Base-by-base conservation (phyloP, 2,888 invertebrate species). In the Rhyacophila evoluta region DNA sequence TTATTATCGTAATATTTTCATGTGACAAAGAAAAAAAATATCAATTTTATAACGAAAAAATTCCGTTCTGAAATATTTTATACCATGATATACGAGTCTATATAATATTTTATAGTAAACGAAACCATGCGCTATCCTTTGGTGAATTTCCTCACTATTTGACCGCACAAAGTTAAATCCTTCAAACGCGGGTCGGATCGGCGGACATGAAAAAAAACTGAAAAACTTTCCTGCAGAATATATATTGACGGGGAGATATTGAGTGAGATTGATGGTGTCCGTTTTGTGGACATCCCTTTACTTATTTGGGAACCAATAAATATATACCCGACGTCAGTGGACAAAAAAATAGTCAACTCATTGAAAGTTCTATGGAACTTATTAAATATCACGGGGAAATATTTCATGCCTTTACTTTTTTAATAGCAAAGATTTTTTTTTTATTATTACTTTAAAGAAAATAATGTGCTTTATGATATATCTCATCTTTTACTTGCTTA, bases 241-340 rank as follows among this genome's bases (percentile, higher is more conserved):
- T 71, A 37, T 81, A 81, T 81, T 81, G 81, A 79, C 81, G 75
- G 68, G 37, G 37, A 25, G 70, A 82, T 79, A 82, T 80, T 82
- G 82, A 82, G 79, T 79, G 80, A 82, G 80, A 82, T 82, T 80
- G 80, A 80, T 82, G 80, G 37, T 68, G 67, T 67, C 71, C 36
- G 27, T 37, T 72, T 25, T 72, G 72, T 15, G 39, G 72, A 72
- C 72, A 28, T 39, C 29, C 19, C 55, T 55, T 55, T 19, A 19
- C 15, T 71, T 71, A 71, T 71, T 29, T 36, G 71, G 71, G 10
- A 25, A 37, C 36, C 36, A 37, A 71, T 71, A 36, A 71, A 71
- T 71, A 71, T n/a, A 8, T 25, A 37, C 36, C 19, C 12, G 28
- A 33, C 69, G 28, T 11, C n/a, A n/a, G n/a, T 55, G 12, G 69